Percentiles rank a stretch among this genome's conserved stretches.
Conservation (phyloP, 2,888 invertebrate genomes). For the Herminia tarsipennalis region DNA sequence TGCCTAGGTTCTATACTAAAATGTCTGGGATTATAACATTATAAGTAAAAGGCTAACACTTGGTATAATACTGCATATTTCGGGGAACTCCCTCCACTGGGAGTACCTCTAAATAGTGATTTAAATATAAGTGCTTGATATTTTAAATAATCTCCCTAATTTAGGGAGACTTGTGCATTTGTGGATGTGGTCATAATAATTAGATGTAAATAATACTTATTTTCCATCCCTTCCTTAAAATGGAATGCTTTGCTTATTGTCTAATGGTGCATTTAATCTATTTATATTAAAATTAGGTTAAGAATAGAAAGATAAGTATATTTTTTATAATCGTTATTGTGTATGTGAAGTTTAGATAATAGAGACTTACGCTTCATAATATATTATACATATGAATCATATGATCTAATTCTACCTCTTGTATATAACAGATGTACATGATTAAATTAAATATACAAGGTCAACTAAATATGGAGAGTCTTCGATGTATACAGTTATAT, state of each 20-base stretch:
- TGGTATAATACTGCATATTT: background rate
- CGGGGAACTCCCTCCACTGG: background rate
- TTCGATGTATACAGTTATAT: no score
- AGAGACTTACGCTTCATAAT: no score
- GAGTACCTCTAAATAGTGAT: background rate
- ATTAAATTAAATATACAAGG: no score
- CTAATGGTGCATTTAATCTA: slow-evolving; percentile 29
- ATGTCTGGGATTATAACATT: no score
- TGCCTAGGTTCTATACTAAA: no score
- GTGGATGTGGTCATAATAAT: slow-evolving; percentile 4
- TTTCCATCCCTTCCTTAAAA: slow-evolving; percentile 13
- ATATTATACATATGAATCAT: no score
- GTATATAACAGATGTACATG: no score
- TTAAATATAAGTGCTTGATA: background rate
- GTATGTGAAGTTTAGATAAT: no score
- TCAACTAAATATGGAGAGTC: no score
- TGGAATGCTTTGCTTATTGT: slow-evolving; percentile 52
- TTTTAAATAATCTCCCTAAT: no score
- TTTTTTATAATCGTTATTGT: background rate
- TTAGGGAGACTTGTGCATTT: background rate
- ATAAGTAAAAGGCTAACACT: no score
- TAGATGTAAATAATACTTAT: slow-evolving; percentile 4
- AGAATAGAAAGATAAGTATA: background rate
- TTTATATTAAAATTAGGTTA: slow-evolving; percentile 1
- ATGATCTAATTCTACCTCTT: no score